Evolutionary conservation across 2,113 vertebrate species (phyloP).

Genomic region (human): GRCh38 chr5:73236501-73237000

Average conservation of each 20-base stretch:
- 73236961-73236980: too few relatives aligned
- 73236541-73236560: not conserved
- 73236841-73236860: too few relatives aligned
- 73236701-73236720: not conserved
- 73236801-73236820: too few relatives aligned
- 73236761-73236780: too few relatives aligned
- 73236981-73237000: too few relatives aligned
- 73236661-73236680: not conserved
- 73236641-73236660: not conserved
- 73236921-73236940: too few relatives aligned
- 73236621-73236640: not conserved
- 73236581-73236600: not conserved
- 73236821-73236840: too few relatives aligned
- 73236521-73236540: not conserved
- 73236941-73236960: too few relatives aligned
- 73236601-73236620: not conserved
- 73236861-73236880: too few relatives aligned
- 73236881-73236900: too few relatives aligned
- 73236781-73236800: too few relatives aligned
- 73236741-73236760: not conserved
- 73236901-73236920: too few relatives aligned
- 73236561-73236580: not conserved
- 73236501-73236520: not conserved
- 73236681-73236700: not conserved
- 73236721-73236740: not conserved